Evolutionary conservation across 2,113 vertebrate species (phyloP).

Genomic region (Reinhardtius hippoglossoides): DNA sequence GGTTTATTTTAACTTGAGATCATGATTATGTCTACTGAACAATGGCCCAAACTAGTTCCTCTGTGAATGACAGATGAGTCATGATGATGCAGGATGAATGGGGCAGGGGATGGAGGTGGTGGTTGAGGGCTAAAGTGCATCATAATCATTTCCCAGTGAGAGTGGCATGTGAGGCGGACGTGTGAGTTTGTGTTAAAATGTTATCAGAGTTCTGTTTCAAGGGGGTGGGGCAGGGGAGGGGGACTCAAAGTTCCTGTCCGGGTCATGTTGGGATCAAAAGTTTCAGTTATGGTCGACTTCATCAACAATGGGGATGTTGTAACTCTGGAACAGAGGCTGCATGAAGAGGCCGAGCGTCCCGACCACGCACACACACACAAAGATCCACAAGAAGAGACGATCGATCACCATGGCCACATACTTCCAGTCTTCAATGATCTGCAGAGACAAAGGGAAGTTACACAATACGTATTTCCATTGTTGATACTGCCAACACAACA

Average conservation of each 20-base stretch:
- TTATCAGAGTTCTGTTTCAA: constrained; percentile 43
- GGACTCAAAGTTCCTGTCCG: constrained; percentile 28
- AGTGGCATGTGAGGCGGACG: constrained; percentile 23
- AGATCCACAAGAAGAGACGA: constrained; percentile 85
- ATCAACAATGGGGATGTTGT: constrained; percentile 78
- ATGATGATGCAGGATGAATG: constrained; percentile 3
- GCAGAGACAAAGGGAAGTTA: constrained; percentile 27
- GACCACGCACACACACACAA: constrained; percentile 83
- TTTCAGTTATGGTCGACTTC: constrained; percentile 66
- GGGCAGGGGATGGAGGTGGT: constrained; percentile 4
- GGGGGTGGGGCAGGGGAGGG: not conserved
- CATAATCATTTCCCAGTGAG: constrained; percentile 34
- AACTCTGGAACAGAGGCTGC: constrained; percentile 85
- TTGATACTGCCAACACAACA: not conserved
- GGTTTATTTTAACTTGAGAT: not conserved
- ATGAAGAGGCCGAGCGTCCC: constrained; percentile 85
- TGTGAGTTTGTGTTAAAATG: constrained; percentile 42
- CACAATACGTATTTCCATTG: not conserved
- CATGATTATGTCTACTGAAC: too few relatives aligned
- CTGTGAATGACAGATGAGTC: not conserved
- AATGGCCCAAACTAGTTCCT: not conserved
- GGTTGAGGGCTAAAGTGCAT: constrained; percentile 38
- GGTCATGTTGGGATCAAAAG: constrained; percentile 25
- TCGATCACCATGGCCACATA: constrained; percentile 87
- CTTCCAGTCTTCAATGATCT: constrained; percentile 86